Conservation (phyloP, 2,113 vertebrate species). For the Pao palembangensis region DNA sequence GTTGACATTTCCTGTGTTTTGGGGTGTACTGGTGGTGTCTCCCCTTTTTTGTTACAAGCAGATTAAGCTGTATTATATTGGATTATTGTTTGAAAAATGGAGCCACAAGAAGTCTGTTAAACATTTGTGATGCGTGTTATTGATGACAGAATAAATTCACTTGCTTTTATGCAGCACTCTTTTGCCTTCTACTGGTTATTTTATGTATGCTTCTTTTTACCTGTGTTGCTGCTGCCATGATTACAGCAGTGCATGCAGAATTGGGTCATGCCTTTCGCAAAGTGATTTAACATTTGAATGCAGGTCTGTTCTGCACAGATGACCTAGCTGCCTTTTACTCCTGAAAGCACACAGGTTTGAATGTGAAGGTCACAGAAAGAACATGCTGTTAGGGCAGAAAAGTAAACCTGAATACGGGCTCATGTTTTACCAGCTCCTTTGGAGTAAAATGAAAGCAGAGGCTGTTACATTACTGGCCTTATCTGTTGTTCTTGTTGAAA, state of each 20-base stretch:
- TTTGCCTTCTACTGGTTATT: not conserved
- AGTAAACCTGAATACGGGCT: conserved; percentile 17
- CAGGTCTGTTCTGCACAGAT: conserved; percentile 48
- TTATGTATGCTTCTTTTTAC: conserved; percentile 36
- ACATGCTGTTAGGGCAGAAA: conserved; percentile 37
- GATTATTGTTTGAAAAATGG: conserved; percentile 62
- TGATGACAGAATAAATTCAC: no score
- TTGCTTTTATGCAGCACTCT: not conserved
- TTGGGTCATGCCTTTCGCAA: conserved; percentile 41
- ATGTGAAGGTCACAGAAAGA: conserved; percentile 42
- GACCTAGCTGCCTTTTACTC: conserved; percentile 55
- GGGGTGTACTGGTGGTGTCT: conserved; percentile 46
- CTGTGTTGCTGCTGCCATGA: conserved; percentile 28
- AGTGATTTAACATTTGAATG: conserved; percentile 57
- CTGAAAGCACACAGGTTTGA: conserved; percentile 36
- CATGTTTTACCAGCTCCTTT: conserved; percentile 32
- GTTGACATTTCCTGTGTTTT: not conserved
- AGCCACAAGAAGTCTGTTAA: conserved; percentile 53
- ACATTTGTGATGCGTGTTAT: no score
- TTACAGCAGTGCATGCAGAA: conserved; percentile 37
- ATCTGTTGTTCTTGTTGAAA: conserved; percentile 28
- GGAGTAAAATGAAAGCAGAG: conserved; percentile 27
- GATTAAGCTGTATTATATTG: conserved; percentile 67
- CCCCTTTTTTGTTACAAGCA: conserved; percentile 56
- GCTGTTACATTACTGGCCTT: conserved; percentile 22